These are phyloP conservation scores for Anastrepha obliqua DNA, from an alignment of 1,140 invertebrate species.

Conservation along the genomic window DNA sequence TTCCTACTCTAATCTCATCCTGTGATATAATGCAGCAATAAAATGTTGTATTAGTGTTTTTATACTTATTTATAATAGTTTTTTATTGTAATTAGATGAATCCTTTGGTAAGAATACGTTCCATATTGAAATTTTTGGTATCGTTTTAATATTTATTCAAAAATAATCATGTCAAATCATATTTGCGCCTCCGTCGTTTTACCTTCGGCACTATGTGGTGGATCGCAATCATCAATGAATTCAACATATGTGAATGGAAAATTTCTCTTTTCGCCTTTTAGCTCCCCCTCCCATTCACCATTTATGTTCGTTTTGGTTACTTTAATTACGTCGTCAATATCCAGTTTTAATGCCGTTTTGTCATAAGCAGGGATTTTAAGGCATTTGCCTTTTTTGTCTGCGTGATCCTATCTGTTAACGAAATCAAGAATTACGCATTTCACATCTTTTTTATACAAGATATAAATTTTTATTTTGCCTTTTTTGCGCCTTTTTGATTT, in stretches of 20 bases:
- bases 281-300: conserved; percentile 97
- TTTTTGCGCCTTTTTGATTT: too few relatives aligned
- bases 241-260: conserved; percentile 99
- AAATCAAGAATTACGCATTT: too few relatives aligned
- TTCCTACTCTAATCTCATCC: neutral
- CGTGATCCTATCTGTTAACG: too few relatives aligned
- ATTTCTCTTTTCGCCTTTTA: conserved; percentile 93
- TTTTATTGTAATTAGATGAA: neutral
- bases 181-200: conserved; percentile 50
- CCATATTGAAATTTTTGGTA: neutral
- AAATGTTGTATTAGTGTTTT: neutral
- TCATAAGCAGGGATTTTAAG: too few relatives aligned
- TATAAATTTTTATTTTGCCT: too few relatives aligned
- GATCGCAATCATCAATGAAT: conserved; percentile 86
- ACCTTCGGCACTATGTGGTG: conserved; percentile 59
- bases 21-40: neutral
- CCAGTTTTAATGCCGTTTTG: conserved; percentile 93
- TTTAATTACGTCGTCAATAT: conserved; percentile 94
- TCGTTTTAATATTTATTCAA: neutral
- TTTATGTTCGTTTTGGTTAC: conserved; percentile 98
- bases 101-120: neutral
- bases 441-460: too few relatives aligned
- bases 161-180: conserved; percentile 59
- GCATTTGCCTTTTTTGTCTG: too few relatives aligned
- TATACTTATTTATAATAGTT: neutral